Evolutionary conservation across 2,888 invertebrate species (phyloP).

Genomic region (Chrysolina americana): DNA sequence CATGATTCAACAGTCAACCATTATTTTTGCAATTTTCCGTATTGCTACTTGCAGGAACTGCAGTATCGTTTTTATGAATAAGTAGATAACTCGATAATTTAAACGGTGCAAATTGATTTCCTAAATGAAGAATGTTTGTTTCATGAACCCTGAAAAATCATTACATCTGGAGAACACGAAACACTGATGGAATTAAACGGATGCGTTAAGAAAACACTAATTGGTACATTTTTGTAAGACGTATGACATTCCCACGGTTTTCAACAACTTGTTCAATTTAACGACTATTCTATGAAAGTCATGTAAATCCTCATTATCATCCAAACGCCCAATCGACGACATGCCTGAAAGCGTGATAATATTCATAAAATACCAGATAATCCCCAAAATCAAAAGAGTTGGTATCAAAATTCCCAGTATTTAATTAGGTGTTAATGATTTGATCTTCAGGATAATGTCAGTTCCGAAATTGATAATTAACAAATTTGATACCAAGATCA

Average conservation of each 20-base stretch:
- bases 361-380: conserved; percentile 8
- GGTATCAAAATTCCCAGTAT: conserved; percentile 16
- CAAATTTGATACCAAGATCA: conserved; percentile 43
- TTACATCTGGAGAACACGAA: too few relatives aligned
- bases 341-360: background rate
- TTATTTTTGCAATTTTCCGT: too few relatives aligned
- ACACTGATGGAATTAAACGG: too few relatives aligned
- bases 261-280: conserved; percentile 33
- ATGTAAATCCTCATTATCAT: background rate
- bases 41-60: too few relatives aligned
- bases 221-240: background rate
- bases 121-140: too few relatives aligned
- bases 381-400: background rate
- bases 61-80: too few relatives aligned
- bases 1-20: too few relatives aligned
- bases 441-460: conserved; percentile 33
- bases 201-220: background rate
- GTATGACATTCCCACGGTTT: background rate
- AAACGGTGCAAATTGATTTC: too few relatives aligned
- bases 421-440: conserved; percentile 31
- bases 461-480: conserved; percentile 41
- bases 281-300: conserved; percentile 10
- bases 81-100: too few relatives aligned
- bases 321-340: background rate
- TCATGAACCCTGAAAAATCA: too few relatives aligned